Evolutionary conservation across 2,888 invertebrate species (phyloP).

Genomic region (Mimas tiliae): DNA sequence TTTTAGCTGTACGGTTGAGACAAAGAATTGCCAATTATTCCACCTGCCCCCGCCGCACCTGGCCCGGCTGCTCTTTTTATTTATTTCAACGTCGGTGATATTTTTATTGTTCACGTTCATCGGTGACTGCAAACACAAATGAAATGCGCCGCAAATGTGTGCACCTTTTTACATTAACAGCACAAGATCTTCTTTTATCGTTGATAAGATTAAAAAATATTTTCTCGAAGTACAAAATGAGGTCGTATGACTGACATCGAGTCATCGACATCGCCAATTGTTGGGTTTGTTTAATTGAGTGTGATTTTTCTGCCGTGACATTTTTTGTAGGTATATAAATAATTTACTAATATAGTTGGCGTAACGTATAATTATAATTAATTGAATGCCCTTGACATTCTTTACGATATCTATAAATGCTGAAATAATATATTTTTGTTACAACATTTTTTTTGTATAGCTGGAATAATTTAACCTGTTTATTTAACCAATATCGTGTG

Average conservation of each 20-base stretch:
- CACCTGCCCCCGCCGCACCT: slow-evolving; percentile 82
- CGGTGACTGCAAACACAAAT: slow-evolving; percentile 63
- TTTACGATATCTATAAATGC: background rate
- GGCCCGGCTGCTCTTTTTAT: slow-evolving; percentile 81
- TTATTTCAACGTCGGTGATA: slow-evolving; percentile 81
- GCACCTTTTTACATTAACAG: slow-evolving; percentile 53
- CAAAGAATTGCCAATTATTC: slow-evolving; percentile 84
- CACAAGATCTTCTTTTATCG: slow-evolving; percentile 42
- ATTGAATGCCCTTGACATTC: slow-evolving; percentile 10
- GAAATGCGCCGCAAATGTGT: slow-evolving; percentile 55
- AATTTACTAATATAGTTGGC: slow-evolving; percentile 3
- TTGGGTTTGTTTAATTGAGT: slow-evolving; percentile 13
- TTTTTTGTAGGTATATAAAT: background rate
- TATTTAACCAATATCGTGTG: background rate
- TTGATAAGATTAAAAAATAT: slow-evolving; percentile 42
- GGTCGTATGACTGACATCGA: slow-evolving; percentile 29
- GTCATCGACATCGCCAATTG: slow-evolving; percentile 33
- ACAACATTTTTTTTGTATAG: background rate
- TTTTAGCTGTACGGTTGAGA: slow-evolving; percentile 71
- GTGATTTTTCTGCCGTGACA: slow-evolving; percentile 3
- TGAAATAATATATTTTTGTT: background rate
- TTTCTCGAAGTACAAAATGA: slow-evolving; percentile 32
- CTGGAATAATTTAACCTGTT: background rate
- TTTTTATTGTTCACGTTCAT: slow-evolving; percentile 79
- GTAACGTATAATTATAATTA: background rate